Percentiles rank a stretch among this genome's conserved stretches.
phyloP scores from a whole-genome alignment of 2,888 invertebrate genomes.

The Cryptus armator region DNA sequence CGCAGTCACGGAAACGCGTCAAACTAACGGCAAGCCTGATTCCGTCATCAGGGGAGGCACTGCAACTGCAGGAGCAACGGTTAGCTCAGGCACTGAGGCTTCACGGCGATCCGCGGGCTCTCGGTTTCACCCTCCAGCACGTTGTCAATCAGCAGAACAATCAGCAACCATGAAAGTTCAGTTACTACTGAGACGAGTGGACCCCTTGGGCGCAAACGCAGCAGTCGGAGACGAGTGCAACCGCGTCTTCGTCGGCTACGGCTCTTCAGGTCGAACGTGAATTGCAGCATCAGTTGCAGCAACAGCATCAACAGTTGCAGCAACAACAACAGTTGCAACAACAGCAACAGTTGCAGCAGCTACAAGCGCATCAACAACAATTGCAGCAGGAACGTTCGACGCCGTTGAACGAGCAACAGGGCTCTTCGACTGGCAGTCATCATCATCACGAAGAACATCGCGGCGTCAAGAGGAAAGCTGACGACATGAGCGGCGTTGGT shows the following conservation, averaged over 20 bases:
- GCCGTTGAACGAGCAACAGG: constrained; percentile 74
- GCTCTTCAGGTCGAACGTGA: constrained; percentile 73
- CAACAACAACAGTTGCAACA: constrained; percentile 63
- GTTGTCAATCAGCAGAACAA: constrained; percentile 86
- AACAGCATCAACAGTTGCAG: constrained; percentile 72
- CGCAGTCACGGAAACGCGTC: constrained; percentile 71
- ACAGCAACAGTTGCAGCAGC: constrained; percentile 76
- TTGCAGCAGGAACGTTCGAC: constrained; percentile 76
- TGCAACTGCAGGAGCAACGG: constrained; percentile 90
- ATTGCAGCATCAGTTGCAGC: constrained; percentile 74
- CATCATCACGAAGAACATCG: constrained; percentile 78
- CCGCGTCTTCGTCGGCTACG: constrained; percentile 74
- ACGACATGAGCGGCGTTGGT: constrained; percentile 80
- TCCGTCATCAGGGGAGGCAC: constrained; percentile 82
- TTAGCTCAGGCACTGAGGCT: constrained; percentile 93
- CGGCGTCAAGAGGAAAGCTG: constrained; percentile 83
- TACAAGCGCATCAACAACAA: constrained; percentile 76
- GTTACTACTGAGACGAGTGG: constrained; percentile 90
- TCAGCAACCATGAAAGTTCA: constrained; percentile 91
- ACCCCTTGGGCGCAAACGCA: constrained; percentile 82
- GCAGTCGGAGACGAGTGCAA: constrained; percentile 71
- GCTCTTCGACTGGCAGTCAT: constrained; percentile 70
- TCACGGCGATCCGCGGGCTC: constrained; percentile 92
- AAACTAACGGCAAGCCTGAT: constrained; percentile 74
- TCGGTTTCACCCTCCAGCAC: constrained; percentile 90